phyloP scores from a whole-genome alignment of 2,797 vertebrate species.

The Cheirogaleus major region DNA sequence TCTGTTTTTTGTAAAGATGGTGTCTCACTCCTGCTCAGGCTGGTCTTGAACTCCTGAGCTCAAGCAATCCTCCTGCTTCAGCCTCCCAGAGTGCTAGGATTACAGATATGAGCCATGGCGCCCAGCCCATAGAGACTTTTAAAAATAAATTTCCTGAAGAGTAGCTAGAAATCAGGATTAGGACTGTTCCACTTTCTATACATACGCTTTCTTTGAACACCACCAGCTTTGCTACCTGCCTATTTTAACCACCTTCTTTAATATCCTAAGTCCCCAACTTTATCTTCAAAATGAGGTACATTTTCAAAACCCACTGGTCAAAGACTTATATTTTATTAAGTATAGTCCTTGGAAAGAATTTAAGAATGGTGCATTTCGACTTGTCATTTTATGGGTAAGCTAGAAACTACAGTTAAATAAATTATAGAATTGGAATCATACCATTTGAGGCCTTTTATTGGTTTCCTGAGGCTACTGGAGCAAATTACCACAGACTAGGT shows the following conservation, averaged over 20 bases:
- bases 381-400: not conserved
- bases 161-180: not conserved
- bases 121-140: not conserved
- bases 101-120: rapidly evolving
- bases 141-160: not conserved
- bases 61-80: not conserved
- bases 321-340: not conserved
- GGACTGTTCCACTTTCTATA: not conserved
- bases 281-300: not conserved
- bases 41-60: too few species aligned
- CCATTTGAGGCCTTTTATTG: not conserved
- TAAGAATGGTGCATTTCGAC: not conserved
- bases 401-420: not conserved
- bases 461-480: not conserved
- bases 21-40: too few species aligned
- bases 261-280: not conserved
- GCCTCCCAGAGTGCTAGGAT: not conserved
- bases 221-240: rapidly evolving
- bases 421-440: not conserved
- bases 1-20: too few species aligned
- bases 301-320: not conserved
- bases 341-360: not conserved
- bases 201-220: not conserved
- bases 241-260: not conserved
- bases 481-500: not conserved